Base-by-base conservation (phyloP, 1,140 invertebrate species). In the Rhysida immarginata region DNA sequence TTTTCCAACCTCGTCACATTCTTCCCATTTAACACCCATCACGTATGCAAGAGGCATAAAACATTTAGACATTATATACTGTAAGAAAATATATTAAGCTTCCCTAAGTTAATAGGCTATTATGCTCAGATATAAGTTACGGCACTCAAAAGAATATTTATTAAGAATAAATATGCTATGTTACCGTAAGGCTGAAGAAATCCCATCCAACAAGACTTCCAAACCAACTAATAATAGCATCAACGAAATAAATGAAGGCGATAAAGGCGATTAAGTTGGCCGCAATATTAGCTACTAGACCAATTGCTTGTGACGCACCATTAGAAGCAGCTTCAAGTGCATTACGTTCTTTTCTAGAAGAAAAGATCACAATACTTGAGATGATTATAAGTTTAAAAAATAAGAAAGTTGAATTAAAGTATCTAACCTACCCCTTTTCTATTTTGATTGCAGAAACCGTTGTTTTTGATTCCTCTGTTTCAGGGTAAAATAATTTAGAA, bases 401-500 rank as follows among this genome's bases (percentile, higher is more conserved):
- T 41, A 5, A n/a, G 23, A 14, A 45, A 5, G 11, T 45, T 49
- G 18, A 21, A 60, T 8, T 24, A 24, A 20, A 59, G 11, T 13
- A 16, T n/a, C 18, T 29, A 21, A 56, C 63, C 59, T 64, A 71
- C 69, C 64, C 64, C 59, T 67, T 67, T 14, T 62, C 57, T 18
- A 71, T 61, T 46, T 63, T 59, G 18, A 75, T 70, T 45, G 80
- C 79, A 45, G 85, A 75, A 0, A 78, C 75, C 0, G 75, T 79
- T 1, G 88, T 85, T 58, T 78, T 71, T 2, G 83, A 82, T 53
- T 80, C 72, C 64, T 87, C 81, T 0, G 81, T 86, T 74, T 97
- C 94, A 0, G 94, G 94, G 73, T 87, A 87, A 61, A 94, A 77
- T 3, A 98, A 71, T 70, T 98, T 98, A 1, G 89, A 80, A 57